Percentiles rank a stretch among this genome's conserved stretches.
These are phyloP conservation scores for Tinea semifulvella DNA, from an alignment of 2,888 invertebrate species.

Conservation along the genomic window DNA sequence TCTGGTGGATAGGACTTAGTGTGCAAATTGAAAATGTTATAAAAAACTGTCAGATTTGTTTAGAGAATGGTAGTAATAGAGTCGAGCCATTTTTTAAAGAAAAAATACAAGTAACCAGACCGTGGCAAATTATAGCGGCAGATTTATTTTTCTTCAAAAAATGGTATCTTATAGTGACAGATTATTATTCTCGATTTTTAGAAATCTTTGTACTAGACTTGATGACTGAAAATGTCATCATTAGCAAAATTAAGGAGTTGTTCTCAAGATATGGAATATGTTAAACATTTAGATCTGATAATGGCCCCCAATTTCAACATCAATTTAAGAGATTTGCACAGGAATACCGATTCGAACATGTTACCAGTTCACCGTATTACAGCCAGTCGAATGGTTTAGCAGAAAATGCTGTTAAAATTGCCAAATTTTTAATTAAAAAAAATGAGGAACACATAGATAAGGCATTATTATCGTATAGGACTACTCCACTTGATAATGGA, in stretches of 20 bases:
- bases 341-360: conserved; percentile 4
- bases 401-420: conserved; percentile 12
- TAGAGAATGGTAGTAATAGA: conserved; percentile 4
- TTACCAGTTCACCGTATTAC: conserved; percentile 10
- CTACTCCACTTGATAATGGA: conserved; percentile 5
- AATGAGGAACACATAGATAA: not conserved
- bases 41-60: not conserved
- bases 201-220: conserved; percentile 14
- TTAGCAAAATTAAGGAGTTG: conserved; percentile 13
- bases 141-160: conserved; percentile 14
- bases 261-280: conserved; percentile 16
- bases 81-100: conserved; percentile 10
- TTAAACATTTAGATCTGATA: conserved; percentile 13
- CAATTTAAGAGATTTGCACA: conserved; percentile 13
- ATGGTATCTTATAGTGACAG: conserved; percentile 15
- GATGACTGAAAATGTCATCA: conserved; percentile 1
- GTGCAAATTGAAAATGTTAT: not conserved
- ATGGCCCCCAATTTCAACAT: conserved; percentile 14
- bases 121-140: conserved; percentile 12
- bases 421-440: conserved; percentile 11
- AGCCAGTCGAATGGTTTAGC: conserved; percentile 6
- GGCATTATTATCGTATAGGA: conserved; percentile 7
- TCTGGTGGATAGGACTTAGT: conserved; percentile 17
- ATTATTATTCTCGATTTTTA: conserved; percentile 15
- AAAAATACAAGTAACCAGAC: not conserved